Percentiles rank a stretch among this genome's conserved stretches.
Evolutionary conservation across 2,797 vertebrate species (phyloP).

Genomic region (Clarias pachynema): DNA sequence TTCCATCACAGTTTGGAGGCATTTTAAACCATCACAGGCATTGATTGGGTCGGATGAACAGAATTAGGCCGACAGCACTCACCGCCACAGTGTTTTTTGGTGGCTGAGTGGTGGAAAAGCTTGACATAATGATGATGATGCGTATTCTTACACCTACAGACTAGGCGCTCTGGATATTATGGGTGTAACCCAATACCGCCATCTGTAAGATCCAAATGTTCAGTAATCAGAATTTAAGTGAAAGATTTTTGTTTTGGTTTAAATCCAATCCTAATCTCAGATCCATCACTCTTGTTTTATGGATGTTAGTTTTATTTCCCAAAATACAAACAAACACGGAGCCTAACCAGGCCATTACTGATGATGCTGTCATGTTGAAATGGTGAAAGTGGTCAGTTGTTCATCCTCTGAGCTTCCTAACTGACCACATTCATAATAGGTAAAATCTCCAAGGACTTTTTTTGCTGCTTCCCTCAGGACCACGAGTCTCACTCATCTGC

Average conservation of each 20-base stretch:
- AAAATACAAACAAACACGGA: neutral
- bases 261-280: neutral
- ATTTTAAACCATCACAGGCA: neutral
- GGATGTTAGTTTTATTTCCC: neutral
- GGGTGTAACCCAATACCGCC: neutral
- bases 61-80: neutral
- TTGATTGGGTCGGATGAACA: conserved; percentile 11
- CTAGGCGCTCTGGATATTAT: neutral
- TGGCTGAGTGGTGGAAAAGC: conserved; percentile 20
- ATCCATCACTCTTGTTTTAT: neutral
- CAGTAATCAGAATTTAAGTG: neutral
- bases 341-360: neutral
- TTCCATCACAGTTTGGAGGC: conserved; percentile 1
- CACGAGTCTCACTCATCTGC: too few relatives aligned
- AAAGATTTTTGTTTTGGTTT: neutral
- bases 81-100: neutral
- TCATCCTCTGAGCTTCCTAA: neutral
- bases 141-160: neutral
- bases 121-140: neutral
- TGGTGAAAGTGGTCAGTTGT: neutral
- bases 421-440: neutral
- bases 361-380: neutral
- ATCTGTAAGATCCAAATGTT: neutral
- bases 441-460: neutral
- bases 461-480: neutral